A percentile compares a stretch with the other conserved stretches of the same genome.
Evolutionary conservation across 2,888 invertebrate species (phyloP).

Genomic region (Dolichomitus sp.): DNA sequence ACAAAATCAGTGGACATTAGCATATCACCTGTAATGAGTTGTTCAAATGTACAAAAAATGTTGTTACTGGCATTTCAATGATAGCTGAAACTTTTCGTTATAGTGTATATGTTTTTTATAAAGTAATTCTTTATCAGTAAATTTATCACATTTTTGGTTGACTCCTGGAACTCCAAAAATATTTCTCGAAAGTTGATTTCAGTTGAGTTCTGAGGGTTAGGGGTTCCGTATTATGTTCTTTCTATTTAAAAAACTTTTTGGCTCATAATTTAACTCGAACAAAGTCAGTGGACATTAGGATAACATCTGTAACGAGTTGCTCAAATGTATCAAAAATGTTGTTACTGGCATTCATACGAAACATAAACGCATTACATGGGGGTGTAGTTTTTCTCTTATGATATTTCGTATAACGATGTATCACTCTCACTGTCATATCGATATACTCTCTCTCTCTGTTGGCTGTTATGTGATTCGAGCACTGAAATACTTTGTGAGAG

Average conservation of each 20-base stretch:
- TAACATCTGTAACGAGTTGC: background rate
- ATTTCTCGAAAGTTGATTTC: too few relatives aligned
- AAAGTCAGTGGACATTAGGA: too few relatives aligned
- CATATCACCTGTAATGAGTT: background rate
- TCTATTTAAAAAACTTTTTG: too few relatives aligned
- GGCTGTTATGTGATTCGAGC: background rate
- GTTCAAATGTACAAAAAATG: background rate
- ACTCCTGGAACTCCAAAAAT: too few relatives aligned
- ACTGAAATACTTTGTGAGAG: slow-evolving; percentile 2
- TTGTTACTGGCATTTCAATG: background rate
- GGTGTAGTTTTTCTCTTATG: background rate
- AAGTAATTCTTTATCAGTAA: too few relatives aligned
- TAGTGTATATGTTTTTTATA: too few relatives aligned
- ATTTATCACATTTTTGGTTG: too few relatives aligned
- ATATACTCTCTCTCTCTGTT: background rate
- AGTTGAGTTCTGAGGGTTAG: too few relatives aligned
- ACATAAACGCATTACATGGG: background rate
- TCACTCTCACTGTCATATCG: background rate
- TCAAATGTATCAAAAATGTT: background rate
- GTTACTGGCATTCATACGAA: background rate
- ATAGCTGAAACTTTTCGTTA: too few relatives aligned
- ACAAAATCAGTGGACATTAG: too few relatives aligned
- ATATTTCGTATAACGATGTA: background rate
- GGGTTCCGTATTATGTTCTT: too few relatives aligned
- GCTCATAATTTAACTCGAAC: too few relatives aligned